Evolutionary conservation across 2,888 invertebrate species (phyloP).

Genomic region (Galerucella pusilla): DNA sequence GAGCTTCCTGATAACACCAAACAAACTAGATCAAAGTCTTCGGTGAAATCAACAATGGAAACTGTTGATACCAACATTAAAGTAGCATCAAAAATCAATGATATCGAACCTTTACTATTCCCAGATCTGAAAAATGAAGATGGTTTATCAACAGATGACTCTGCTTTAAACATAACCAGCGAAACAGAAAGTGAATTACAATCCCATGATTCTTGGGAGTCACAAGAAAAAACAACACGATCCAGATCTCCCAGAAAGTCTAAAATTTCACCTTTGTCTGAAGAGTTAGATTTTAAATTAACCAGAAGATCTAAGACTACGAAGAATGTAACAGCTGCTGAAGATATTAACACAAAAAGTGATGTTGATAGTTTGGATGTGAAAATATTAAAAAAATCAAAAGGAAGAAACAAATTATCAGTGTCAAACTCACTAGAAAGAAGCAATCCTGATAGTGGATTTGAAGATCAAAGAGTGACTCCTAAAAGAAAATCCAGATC

Average conservation of each 20-base stretch:
- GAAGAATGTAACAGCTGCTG: neutral
- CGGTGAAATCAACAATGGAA: neutral
- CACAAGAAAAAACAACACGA: neutral
- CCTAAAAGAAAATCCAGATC: slow-evolving; percentile 3
- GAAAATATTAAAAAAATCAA: too few species aligned
- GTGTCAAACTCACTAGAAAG: slow-evolving; percentile 2
- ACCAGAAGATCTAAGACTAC: neutral
- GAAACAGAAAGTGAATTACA: neutral
- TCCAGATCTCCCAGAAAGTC: neutral
- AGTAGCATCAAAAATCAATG: neutral
- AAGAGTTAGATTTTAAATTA: too few species aligned
- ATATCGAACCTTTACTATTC: neutral
- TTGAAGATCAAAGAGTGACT: neutral
- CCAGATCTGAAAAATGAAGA: neutral
- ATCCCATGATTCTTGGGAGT: neutral
- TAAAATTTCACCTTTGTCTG: neutral
- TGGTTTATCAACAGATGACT: neutral
- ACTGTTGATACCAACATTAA: neutral
- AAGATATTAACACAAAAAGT: neutral
- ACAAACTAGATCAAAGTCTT: neutral
- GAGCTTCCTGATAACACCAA: neutral
- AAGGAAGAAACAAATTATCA: neutral
- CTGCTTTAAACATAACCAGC: neutral
- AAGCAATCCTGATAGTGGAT: neutral
- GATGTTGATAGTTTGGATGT: too few species aligned